Evolutionary conservation across 2,113 vertebrate species (phyloP).

Genomic region (Gracilinanus agilis): DNA sequence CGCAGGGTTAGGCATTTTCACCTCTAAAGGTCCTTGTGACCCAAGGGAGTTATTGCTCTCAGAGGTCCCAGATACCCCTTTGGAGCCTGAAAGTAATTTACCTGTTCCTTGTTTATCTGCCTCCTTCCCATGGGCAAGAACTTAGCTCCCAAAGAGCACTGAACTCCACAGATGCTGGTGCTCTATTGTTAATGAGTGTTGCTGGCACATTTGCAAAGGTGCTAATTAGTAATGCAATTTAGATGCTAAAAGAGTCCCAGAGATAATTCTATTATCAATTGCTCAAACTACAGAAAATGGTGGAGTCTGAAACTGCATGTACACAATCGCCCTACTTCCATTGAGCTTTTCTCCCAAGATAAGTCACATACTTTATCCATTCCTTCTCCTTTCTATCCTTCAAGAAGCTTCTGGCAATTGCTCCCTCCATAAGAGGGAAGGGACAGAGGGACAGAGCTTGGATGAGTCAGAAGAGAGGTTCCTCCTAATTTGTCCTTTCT

Average conservation of each 20-base stretch:
- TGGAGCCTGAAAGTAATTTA: background rate
- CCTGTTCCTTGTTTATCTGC: background rate
- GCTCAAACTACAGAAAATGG: background rate
- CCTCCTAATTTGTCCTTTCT: background rate
- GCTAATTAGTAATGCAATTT: background rate
- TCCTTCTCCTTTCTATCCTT: background rate
- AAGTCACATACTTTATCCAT: background rate
- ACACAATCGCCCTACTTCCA: background rate
- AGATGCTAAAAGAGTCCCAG: background rate
- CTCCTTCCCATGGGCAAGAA: background rate
- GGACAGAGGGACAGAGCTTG: background rate
- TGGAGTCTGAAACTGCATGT: background rate
- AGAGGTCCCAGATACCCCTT: background rate
- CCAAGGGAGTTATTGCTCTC: background rate
- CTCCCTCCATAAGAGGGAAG: background rate
- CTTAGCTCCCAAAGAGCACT: background rate
- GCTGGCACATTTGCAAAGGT: background rate
- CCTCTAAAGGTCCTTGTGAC: background rate
- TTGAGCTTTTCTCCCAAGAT: background rate
- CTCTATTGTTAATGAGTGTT: background rate
- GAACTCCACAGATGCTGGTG: background rate
- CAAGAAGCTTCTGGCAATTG: background rate
- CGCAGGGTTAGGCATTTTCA: background rate
- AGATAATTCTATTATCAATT: background rate
- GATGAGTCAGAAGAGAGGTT: background rate